A percentile compares a stretch with the other conserved stretches of the same genome.
Conservation (phyloP, 2,797 vertebrate genomes). For the Molothrus ater region DNA sequence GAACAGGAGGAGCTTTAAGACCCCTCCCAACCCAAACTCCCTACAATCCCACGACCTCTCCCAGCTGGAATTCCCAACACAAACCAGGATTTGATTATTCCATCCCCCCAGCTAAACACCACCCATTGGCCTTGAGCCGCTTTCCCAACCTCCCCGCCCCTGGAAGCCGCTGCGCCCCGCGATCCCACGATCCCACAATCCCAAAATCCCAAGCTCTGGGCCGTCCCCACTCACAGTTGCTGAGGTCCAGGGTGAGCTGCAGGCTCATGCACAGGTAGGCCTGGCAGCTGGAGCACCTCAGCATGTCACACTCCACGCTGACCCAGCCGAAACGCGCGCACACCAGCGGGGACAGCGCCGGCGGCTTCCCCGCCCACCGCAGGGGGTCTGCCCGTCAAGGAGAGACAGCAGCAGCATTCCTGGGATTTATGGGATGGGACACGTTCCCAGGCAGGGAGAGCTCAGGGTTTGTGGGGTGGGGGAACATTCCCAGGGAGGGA, state of each 20-base stretch:
- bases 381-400: constrained; percentile 82
- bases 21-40: neutral
- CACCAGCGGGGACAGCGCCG: constrained; percentile 84
- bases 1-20: fast-evolving
- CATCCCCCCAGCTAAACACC: neutral
- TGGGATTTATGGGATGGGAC: too few relatives aligned
- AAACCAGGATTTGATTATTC: fast-evolving
- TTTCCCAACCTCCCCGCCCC: neutral
- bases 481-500: too few relatives aligned
- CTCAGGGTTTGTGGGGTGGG: too few relatives aligned
- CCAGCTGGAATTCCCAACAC: neutral
- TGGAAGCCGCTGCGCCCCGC: fast-evolving
- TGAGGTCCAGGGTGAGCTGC: constrained; percentile 85
- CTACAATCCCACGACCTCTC: fast-evolving
- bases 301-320: constrained; percentile 88
- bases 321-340: constrained; percentile 93
- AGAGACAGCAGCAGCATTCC: too few relatives aligned
- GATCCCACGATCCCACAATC: fast-evolving
- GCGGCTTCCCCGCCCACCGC: constrained; percentile 91
- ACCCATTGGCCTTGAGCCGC: fast-evolving
- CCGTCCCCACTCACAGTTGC: neutral
- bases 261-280: constrained; percentile 90
- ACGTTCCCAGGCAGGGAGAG: too few relatives aligned
- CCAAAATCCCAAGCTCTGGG: too few relatives aligned
- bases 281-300: constrained; percentile 92